Conservation (phyloP, 35 echinoderm and acorn worm genomes). For the Stichopus chloronotus region DNA sequence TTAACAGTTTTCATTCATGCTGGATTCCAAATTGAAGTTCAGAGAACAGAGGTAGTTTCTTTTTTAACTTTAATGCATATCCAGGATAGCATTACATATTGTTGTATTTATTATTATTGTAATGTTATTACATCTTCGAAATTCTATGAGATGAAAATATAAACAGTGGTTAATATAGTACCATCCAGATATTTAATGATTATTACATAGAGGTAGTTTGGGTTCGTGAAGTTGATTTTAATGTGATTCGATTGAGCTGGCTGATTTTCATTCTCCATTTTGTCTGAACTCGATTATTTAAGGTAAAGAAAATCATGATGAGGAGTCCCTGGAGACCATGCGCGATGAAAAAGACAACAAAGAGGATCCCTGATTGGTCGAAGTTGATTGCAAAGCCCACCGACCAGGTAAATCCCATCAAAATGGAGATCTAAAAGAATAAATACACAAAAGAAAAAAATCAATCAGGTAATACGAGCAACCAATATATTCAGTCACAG, state of each 20-base stretch:
- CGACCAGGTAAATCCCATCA: constrained; percentile 42
- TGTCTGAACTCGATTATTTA: constrained; percentile 5
- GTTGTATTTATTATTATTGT: too few species aligned
- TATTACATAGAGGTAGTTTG: neutral
- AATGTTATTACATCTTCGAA: too few species aligned
- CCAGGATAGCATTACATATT: too few species aligned
- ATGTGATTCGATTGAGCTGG: neutral
- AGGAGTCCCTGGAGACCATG: neutral
- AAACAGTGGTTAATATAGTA: too few species aligned
- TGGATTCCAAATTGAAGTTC: too few species aligned
- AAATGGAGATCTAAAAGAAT: neutral
- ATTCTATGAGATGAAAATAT: too few species aligned
- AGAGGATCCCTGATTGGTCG: neutral
- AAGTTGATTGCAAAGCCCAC: neutral
- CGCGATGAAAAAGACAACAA: neutral
- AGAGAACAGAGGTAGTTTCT: too few species aligned
- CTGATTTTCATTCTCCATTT: constrained; percentile 28
- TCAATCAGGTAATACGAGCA: neutral
- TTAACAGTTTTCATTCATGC: too few species aligned
- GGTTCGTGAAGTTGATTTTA: neutral
- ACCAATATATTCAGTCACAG: neutral
- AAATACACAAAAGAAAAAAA: neutral
- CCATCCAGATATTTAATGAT: neutral
- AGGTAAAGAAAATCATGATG: constrained; percentile 35
- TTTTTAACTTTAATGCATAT: too few species aligned